phyloP scores from a whole-genome alignment of 2,113 vertebrate species.

The Hippocampus abdominalis region DNA sequence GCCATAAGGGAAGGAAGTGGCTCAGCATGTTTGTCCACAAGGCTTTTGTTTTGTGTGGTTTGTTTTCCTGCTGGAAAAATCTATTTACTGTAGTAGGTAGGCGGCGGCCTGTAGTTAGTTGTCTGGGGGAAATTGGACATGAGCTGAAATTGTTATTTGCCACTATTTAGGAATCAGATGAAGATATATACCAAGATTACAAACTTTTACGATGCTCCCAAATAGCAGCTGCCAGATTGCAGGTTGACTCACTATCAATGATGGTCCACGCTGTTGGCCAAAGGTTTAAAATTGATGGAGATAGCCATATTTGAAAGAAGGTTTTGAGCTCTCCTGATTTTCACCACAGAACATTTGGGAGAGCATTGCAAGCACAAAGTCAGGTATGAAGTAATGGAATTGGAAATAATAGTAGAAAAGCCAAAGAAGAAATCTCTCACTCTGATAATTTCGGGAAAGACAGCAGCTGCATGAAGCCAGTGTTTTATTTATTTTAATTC shows the following conservation, averaged over 20 bases:
- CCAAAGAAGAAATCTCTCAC: too few species aligned
- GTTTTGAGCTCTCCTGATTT: background rate
- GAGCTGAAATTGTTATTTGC: slow-evolving; percentile 22
- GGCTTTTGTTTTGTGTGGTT: slow-evolving; percentile 62
- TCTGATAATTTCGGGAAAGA: too few species aligned
- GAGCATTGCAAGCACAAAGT: background rate
- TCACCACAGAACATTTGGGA: background rate
- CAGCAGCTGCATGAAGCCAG: too few species aligned
- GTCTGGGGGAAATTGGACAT: slow-evolving; percentile 40
- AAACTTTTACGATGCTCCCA: background rate
- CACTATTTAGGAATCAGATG: slow-evolving; percentile 32
- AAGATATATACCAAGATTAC: slow-evolving; percentile 15
- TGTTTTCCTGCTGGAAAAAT: slow-evolving; percentile 64
- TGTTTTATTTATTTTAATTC: too few species aligned
- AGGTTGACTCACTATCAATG: background rate
- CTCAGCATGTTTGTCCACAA: slow-evolving; percentile 55
- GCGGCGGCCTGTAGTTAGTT: slow-evolving; percentile 31
- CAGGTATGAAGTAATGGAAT: too few species aligned
- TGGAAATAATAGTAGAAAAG: too few species aligned
- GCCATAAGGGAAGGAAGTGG: slow-evolving; percentile 59
- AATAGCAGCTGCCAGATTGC: background rate
- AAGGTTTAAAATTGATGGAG: background rate
- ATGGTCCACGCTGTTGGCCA: background rate
- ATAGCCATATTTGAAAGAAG: background rate
- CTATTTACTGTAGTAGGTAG: slow-evolving; percentile 51